These are phyloP conservation scores for Hartigia nigra DNA, from an alignment of 2,888 invertebrate genomes.

Conservation along the genomic window DNA sequence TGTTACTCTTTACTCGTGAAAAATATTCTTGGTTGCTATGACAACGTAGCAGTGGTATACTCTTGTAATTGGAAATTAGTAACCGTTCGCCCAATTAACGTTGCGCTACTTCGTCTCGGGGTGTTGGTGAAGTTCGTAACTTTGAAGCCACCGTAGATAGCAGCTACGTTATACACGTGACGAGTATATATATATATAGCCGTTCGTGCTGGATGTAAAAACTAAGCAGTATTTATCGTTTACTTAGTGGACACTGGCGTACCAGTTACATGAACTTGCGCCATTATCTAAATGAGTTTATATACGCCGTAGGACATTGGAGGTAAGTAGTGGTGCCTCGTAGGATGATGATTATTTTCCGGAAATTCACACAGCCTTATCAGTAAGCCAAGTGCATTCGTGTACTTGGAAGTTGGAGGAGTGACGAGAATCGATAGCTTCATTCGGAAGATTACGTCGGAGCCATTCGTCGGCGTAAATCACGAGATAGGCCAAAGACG, in stretches of 20 bases:
- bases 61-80: neutral
- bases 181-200: neutral
- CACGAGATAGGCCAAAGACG: neutral
- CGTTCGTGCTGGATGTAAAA: neutral
- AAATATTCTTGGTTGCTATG: neutral
- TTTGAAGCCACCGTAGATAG: neutral
- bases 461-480: neutral
- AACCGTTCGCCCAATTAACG: neutral
- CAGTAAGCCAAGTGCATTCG: neutral
- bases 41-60: neutral
- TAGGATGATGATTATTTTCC: conserved; percentile 45
- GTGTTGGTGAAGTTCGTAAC: neutral
- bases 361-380: neutral
- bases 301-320: conserved; percentile 44
- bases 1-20: neutral
- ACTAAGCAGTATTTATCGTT: conserved; percentile 34
- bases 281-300: conserved; percentile 55
- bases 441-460: neutral
- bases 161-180: neutral
- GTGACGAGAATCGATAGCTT: neutral
- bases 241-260: conserved; percentile 10
- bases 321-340: conserved; percentile 60
- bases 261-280: conserved; percentile 45
- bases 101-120: neutral
- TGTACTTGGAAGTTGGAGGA: neutral